Evolutionary conservation across 2,797 vertebrate genomes (phyloP).

Genomic region (Tolypeutes matacus): DNA sequence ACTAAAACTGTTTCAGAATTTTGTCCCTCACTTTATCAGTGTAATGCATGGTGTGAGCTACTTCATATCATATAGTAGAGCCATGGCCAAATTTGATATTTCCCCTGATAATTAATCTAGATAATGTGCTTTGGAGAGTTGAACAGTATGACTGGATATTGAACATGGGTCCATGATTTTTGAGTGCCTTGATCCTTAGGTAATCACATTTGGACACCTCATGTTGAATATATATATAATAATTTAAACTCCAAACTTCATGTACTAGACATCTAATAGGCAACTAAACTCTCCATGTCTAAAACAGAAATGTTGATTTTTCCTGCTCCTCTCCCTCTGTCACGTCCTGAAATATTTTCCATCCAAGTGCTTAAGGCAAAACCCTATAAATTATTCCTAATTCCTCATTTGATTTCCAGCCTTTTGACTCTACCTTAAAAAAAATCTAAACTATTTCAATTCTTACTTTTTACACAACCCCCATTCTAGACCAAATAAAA

Average conservation of each 20-base stretch:
- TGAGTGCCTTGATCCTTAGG: not conserved
- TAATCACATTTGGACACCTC: not conserved
- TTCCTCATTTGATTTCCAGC: not conserved
- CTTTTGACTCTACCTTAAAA: not conserved
- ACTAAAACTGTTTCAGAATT: not conserved
- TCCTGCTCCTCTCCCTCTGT: not conserved
- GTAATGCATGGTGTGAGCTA: not conserved
- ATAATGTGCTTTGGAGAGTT: not conserved
- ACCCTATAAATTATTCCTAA: not conserved
- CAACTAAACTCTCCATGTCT: not conserved
- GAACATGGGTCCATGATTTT: not conserved
- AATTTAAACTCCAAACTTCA: not conserved
- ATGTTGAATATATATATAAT: not conserved
- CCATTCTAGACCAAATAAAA: not conserved
- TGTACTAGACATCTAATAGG: not conserved
- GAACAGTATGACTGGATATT: not conserved
- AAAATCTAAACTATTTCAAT: not conserved
- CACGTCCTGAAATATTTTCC: not conserved
- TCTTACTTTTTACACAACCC: not conserved
- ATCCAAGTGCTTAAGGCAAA: not conserved
- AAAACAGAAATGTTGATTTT: not conserved
- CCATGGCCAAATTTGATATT: not conserved
- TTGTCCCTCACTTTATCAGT: not conserved
- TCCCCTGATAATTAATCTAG: not conserved
- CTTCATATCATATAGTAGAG: not conserved